phyloP scores from a whole-genome alignment of 2,797 vertebrate species.

The Etheostoma nigrum region DNA sequence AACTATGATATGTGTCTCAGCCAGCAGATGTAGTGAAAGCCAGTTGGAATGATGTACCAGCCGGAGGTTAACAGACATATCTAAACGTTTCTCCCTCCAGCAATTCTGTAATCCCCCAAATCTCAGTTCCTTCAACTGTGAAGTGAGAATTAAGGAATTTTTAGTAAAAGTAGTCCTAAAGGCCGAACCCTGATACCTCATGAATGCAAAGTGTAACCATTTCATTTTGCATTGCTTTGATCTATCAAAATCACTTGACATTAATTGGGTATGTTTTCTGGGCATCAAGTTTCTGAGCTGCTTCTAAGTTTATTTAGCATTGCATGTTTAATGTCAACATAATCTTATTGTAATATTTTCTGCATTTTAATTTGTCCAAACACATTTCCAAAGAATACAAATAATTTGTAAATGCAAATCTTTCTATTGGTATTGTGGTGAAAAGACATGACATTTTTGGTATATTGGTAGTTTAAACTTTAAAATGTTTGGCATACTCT shows the following conservation, averaged over 20 bases:
- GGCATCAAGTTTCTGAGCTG: background rate
- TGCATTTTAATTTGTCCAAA: background rate
- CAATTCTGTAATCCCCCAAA: slow-evolving; percentile 56
- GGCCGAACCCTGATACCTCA: slow-evolving; percentile 2
- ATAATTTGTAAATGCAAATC: background rate
- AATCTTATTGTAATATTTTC: background rate
- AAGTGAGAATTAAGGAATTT: slow-evolving; percentile 34
- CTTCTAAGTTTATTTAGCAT: background rate
- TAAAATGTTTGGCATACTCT: background rate
- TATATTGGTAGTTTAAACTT: background rate
- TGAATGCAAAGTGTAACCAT: background rate
- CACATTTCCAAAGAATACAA: background rate
- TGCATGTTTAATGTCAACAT: background rate
- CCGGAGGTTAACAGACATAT: slow-evolving; percentile 40
- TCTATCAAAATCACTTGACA: slow-evolving; percentile 30
- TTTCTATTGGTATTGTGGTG: background rate
- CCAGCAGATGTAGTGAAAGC: slow-evolving; percentile 30
- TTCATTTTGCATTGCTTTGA: slow-evolving; percentile 28
- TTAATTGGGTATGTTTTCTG: slow-evolving; percentile 23
- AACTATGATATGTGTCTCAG: slow-evolving; percentile 47
- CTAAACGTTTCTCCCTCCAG: slow-evolving; percentile 39
- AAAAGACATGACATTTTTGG: background rate
- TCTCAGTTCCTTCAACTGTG: slow-evolving; percentile 42
- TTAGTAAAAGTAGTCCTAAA: slow-evolving; percentile 18
- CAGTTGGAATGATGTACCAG: slow-evolving; percentile 45